Evolutionary conservation across 2,888 invertebrate species (phyloP).

Genomic region (Meteorus colon): DNA sequence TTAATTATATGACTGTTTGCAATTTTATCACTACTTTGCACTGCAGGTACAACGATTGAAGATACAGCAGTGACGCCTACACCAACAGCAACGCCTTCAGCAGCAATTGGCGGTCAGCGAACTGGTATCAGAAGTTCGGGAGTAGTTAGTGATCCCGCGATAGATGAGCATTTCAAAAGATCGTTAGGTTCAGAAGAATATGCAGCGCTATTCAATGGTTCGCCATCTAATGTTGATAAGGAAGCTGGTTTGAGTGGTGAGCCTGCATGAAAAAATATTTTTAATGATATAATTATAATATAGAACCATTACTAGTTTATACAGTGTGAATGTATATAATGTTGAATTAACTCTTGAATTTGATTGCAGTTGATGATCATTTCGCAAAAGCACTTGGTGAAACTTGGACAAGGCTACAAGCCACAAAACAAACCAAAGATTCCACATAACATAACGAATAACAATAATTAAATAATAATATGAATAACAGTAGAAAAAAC

Average conservation of each 20-base stretch:
- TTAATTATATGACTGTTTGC: too few species aligned
- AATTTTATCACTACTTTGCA: conserved; percentile 23
- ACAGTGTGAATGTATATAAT: too few species aligned
- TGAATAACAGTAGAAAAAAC: not conserved
- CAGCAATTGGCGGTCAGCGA: conserved; percentile 65
- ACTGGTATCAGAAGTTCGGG: conserved; percentile 66
- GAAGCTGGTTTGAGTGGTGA: conserved; percentile 70
- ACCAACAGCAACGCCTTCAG: conserved; percentile 66
- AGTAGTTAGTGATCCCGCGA: conserved; percentile 84
- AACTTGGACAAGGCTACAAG: conserved; percentile 72
- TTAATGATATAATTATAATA: not conserved
- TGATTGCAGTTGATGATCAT: conserved; percentile 68
- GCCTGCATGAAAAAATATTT: not conserved
- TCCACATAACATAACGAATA: conserved; percentile 61
- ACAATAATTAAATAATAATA: too few species aligned
- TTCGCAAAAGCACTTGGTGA: conserved; percentile 72
- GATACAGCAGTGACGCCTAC: conserved; percentile 69
- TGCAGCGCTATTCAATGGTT: conserved; percentile 70
- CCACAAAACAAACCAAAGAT: conserved; percentile 66
- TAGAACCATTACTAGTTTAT: too few species aligned
- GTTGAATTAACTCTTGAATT: conserved; percentile 32
- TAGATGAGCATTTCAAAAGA: conserved; percentile 96
- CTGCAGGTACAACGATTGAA: conserved; percentile 67
- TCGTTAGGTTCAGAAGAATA: conserved; percentile 85
- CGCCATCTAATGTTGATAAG: conserved; percentile 62